These are phyloP conservation scores for Cercocebus atys DNA, from an alignment of 2,113 vertebrate genomes.

Conservation along the genomic window DNA sequence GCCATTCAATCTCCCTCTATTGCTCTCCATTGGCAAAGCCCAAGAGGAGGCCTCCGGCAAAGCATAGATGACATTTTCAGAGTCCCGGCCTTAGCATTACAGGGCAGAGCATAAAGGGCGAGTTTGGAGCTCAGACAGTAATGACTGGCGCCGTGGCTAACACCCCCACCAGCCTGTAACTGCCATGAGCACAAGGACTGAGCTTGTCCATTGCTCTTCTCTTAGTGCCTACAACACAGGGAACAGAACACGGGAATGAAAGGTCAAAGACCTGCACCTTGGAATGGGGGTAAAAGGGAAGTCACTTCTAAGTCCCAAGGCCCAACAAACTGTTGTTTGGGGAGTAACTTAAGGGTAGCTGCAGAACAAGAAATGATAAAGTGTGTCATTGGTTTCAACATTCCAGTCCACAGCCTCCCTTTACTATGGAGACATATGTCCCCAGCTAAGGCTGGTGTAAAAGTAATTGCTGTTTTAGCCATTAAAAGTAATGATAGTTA, in stretches of 20 bases:
- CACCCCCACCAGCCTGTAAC: too few species aligned
- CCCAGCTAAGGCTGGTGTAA: background rate
- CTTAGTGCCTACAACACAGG: background rate
- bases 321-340: background rate
- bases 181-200: background rate
- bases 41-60: background rate
- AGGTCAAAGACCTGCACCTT: background rate
- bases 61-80: background rate
- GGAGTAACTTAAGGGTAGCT: too few species aligned
- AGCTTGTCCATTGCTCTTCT: background rate
- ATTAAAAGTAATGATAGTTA: too few species aligned
- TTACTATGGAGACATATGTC: fast-evolving
- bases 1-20: fast-evolving
- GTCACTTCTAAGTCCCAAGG: background rate
- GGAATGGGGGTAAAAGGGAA: background rate
- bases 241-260: fast-evolving
- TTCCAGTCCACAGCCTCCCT: fast-evolving
- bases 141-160: fast-evolving
- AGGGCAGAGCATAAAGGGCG: background rate
- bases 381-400: background rate
- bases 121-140: background rate
- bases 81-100: background rate
- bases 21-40: background rate
- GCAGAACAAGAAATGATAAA: background rate
- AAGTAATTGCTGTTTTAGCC: too few species aligned